Base-by-base conservation (phyloP, 1,140 invertebrate genomes). In the Megalonaias nervosa region DNA sequence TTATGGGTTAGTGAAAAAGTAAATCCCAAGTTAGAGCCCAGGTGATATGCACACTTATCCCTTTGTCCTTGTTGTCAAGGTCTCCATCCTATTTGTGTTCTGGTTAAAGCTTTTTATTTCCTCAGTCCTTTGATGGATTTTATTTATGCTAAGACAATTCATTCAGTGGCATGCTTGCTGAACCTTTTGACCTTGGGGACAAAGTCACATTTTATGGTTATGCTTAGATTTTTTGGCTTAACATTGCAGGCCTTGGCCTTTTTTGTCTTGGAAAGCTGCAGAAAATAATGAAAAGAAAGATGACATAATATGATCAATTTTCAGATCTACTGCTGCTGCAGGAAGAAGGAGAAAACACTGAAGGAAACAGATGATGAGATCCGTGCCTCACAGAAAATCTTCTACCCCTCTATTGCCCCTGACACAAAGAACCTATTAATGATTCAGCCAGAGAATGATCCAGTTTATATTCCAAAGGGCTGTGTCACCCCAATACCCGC, bases 381-480 rank as follows among this genome's bases (percentile, higher is more conserved):
- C 5, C 21, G 71, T 1, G 56, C 71, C 9, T 67, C 75, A 23
- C 81, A 82, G 67, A 48, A 73, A 15, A 78, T 84, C 16, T 79
- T 78, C 67, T 81, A 82, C 69, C 83, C 78, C 1, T 68, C 78
- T 16, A 62, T 79, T 14, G 80, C 78, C 81, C 87, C 91, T 38
- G 86, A 88, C 13, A 76, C 87, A 13, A 81, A 85, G 21, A 78
- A 83, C 23, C 86, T 80, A 56, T 81, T 87, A 75, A 75, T 82
- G 23, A 82, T 90, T 16, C 89, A 90, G 74, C 89, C 89, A 1
- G 83, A 86, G 59, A 77, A 76, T 56, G 67, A 71, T 31, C 82
- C 84, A 61, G 71, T 80, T 21, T 85, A 80, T 72, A 78, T 82
- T n/a, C 71, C 81, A 66, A 75, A 83, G 67, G 75, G 84, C 56